These are phyloP conservation scores for Semaprochilodus insignis DNA, from an alignment of 2,797 vertebrate genomes.

Conservation along the genomic window DNA sequence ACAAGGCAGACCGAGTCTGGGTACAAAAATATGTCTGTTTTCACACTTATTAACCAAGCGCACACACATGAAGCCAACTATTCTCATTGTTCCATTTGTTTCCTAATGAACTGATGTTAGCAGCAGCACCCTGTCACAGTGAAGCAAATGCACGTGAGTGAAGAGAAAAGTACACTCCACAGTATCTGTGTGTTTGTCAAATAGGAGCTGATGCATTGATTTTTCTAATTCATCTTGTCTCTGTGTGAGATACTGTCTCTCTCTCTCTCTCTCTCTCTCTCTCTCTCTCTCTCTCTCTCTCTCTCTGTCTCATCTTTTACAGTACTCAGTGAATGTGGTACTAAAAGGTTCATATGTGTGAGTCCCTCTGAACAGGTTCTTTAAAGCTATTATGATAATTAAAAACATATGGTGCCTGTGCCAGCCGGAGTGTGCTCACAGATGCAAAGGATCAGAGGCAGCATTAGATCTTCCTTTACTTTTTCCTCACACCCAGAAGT, in stretches of 20 bases:
- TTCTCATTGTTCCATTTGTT: conserved; percentile 57
- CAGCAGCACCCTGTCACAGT: conserved; percentile 51
- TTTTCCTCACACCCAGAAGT: conserved; percentile 71
- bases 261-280: conserved; percentile 45
- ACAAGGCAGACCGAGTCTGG: conserved; percentile 10
- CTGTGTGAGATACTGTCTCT: conserved; percentile 50
- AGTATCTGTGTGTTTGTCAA: conserved; percentile 55
- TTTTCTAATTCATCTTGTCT: conserved; percentile 64
- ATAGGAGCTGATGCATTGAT: conserved; percentile 55
- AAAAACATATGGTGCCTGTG: conserved; percentile 91
- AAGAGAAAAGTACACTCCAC: conserved; percentile 33
- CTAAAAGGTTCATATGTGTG: conserved; percentile 83
- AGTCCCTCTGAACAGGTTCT: conserved; percentile 86
- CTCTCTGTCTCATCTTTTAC: too few species aligned
- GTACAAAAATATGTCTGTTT: conserved; percentile 36
- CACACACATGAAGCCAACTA: conserved; percentile 36
- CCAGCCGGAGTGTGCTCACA: conserved; percentile 82
- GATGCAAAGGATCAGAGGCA: conserved; percentile 90
- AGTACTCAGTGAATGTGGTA: conserved; percentile 61
- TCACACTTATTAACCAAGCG: conserved; percentile 55
- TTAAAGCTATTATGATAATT: conserved; percentile 92
- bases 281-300: conserved; percentile 41
- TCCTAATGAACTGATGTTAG: conserved; percentile 55
- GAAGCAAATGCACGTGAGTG: conserved; percentile 29
- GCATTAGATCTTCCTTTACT: conserved; percentile 78